phyloP scores from a whole-genome alignment of 2,797 vertebrate genomes.

The Valencia hispanica region DNA sequence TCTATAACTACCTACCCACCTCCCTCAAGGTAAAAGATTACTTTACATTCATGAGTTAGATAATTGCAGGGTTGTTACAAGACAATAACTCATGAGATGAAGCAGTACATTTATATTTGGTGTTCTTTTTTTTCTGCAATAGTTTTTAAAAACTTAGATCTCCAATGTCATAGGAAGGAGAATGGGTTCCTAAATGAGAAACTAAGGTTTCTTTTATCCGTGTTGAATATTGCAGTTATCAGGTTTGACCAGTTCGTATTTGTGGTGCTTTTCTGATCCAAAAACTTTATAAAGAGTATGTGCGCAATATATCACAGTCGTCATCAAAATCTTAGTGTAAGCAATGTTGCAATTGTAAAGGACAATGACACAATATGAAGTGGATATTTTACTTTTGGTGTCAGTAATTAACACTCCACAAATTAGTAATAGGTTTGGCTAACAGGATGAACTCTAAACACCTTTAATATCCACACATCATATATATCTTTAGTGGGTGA shows the following conservation, averaged over 20 bases:
- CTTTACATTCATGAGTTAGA: background rate
- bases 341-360: no score
- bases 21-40: slow-evolving; percentile 79
- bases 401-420: background rate
- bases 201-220: background rate
- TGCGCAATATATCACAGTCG: background rate
- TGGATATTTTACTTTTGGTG: background rate
- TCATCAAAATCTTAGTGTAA: no score
- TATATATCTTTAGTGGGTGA: no score
- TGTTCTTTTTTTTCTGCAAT: no score
- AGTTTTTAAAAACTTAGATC: no score
- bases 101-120: no score
- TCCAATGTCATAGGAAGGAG: background rate
- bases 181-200: background rate
- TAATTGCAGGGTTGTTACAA: background rate
- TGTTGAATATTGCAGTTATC: background rate
- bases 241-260: background rate
- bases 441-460: no score
- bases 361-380: background rate
- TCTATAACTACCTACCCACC: slow-evolving; percentile 77
- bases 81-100: no score
- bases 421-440: background rate
- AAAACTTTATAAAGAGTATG: no score
- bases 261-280: background rate
- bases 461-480: no score